Evolutionary conservation across 2,888 invertebrate species (phyloP), one percentile per base, ranked within the genome.

Genomic region (Neoscelio sp.): DNA sequence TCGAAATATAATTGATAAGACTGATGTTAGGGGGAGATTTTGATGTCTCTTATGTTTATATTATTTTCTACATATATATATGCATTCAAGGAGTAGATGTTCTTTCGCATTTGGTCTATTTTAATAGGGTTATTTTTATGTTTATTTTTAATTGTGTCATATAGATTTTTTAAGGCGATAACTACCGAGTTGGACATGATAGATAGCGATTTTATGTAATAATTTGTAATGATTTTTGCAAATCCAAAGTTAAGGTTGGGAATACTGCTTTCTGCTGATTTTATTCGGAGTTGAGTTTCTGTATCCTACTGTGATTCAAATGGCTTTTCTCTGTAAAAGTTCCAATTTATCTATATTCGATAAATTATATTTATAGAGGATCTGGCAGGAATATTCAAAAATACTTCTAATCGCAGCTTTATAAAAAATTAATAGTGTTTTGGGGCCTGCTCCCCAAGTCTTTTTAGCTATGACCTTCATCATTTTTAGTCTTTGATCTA

Each of bases 261-360:
- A 1, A 54, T 6, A 7, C 67, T 44, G 0, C 20, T n/a, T 46
- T 68, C 56, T 0, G 35, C 35, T 0, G 13, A 68, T 56, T 2
- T 50, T 70, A 13, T 58, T 70, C 0, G 68, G 68, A 0, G 68
- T 70, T 0, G 68, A 70, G 30, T 70, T 8, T 1, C 68, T 6
- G 7, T 40, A 40, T 2, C 68, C 68, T 4, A 70, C 8, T 0
- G 48, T 40, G 7, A 70, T 30, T n/a, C 58, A 2, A 6, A 48
- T 48, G 1, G 68, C 56, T 30, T 28, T 70, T 12, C 68, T 17
- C 1, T 65, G 65, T 0, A 52, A 1, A 8, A 30, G 3, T 7
- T 68, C 20, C 2, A 56, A 8, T 17, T 38, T 68, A 3, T 68
- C 52, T 1, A 42, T 10, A 6, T 15, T 23, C 0, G 15, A 4